Conservation (phyloP, 1,140 invertebrate species). For the Aphelinus certus region DNA sequence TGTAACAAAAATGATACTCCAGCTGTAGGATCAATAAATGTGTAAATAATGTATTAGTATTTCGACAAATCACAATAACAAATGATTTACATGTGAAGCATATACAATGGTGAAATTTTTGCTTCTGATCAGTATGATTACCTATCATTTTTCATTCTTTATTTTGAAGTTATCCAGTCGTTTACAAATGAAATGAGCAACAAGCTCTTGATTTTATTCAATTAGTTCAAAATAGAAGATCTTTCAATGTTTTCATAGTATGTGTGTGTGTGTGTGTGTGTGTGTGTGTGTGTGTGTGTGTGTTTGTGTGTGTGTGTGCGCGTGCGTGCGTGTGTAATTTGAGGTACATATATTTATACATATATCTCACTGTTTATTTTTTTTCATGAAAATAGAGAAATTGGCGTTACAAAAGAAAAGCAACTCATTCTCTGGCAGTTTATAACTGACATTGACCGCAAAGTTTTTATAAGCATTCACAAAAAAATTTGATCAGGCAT, state of each 20-base stretch:
- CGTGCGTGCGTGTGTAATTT: background rate
- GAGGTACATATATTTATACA: conserved; percentile 17
- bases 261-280: background rate
- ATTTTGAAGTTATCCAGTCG: conserved; percentile 40
- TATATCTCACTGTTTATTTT: background rate
- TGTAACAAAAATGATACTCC: conserved; percentile 46
- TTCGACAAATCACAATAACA: conserved; percentile 49
- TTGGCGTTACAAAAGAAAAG: background rate
- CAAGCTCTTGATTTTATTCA: conserved; percentile 40
- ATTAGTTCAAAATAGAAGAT: conserved; percentile 51
- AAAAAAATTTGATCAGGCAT: conserved; percentile 6
- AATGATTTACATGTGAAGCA: conserved; percentile 45
- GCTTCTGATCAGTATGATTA: conserved; percentile 45
- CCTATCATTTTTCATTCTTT: conserved; percentile 35
- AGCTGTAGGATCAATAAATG: conserved; percentile 9
- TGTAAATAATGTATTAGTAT: conserved; percentile 17
- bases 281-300: conserved; percentile 9
- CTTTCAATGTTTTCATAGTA: conserved; percentile 26
- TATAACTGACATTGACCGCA: background rate
- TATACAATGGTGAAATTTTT: conserved; percentile 46
- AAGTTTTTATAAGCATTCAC: conserved; percentile 6
- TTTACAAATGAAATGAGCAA: conserved; percentile 41
- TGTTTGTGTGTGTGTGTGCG: no score
- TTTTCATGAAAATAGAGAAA: conserved; percentile 1
- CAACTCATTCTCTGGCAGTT: background rate